Conservation (phyloP, 2,113 vertebrate genomes). For the Heterocephalus glaber region DNA sequence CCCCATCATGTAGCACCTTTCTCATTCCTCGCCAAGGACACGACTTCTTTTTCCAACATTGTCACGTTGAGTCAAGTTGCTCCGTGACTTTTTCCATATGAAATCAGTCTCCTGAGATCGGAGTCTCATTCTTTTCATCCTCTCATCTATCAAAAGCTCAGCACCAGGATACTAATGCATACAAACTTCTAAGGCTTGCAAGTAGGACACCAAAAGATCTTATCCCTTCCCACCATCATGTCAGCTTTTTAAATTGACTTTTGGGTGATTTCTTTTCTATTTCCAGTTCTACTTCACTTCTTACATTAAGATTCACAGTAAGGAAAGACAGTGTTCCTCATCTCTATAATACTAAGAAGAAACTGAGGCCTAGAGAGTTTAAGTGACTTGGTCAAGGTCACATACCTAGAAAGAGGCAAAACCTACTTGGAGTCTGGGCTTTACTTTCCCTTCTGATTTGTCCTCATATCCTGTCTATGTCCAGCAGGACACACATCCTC, state of each 20-base stretch:
- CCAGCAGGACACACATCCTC: constrained; percentile 23
- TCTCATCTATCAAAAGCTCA: neutral
- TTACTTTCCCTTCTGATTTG: accelerated
- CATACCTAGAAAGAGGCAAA: neutral
- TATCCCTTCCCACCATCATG: neutral
- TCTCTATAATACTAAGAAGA: neutral
- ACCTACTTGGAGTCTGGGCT: too few species aligned
- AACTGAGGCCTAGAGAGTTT: neutral
- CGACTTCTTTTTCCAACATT: accelerated
- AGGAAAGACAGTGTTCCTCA: neutral
- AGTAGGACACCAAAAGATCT: neutral
- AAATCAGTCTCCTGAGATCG: neutral
- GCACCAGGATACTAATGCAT: accelerated
- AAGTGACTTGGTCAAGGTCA: neutral
- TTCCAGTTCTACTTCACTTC: neutral
- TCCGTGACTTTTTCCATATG: accelerated
- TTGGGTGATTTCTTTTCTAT: neutral
- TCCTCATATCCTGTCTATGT: neutral
- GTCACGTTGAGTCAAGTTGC: too few species aligned
- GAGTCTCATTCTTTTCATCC: too few species aligned
- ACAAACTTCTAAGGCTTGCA: neutral
- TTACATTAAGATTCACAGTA: accelerated
- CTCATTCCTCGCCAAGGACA: neutral
- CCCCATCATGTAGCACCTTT: neutral
- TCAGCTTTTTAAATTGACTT: neutral